phyloP scores from a whole-genome alignment of 2,888 invertebrate genomes.

The Trichopria drosophilae region DNA sequence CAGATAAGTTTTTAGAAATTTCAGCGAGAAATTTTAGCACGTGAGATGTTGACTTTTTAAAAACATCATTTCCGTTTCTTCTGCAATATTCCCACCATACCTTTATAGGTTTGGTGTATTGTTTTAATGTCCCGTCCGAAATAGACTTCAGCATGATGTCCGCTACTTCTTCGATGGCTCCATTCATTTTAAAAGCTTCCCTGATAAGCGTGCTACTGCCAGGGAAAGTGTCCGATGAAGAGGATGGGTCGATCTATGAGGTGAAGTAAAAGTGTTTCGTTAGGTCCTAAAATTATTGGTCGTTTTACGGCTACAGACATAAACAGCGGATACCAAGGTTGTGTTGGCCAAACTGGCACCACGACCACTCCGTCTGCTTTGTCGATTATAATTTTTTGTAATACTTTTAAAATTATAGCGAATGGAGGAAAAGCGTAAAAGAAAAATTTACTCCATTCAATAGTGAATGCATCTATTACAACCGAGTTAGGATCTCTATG shows the following conservation, averaged over 20 bases:
- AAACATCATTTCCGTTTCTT: not conserved
- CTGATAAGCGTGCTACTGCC: conserved; percentile 38
- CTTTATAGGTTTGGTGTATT: conserved; percentile 16
- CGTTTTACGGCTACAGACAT: conserved; percentile 3
- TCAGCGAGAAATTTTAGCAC: not conserved
- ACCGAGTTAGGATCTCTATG: conserved; percentile 36
- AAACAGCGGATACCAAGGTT: conserved; percentile 44
- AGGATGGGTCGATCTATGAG: conserved; percentile 39
- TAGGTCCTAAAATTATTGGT: conserved; percentile 25
- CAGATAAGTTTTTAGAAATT: not conserved
- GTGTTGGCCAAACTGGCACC: conserved; percentile 42
- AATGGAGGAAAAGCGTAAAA: conserved; percentile 41
- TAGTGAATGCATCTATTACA: conserved; percentile 40
- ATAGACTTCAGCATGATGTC: conserved; percentile 11
- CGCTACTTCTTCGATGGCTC: conserved; percentile 22
- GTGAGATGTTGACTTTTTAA: not conserved
- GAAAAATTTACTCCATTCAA: conserved; percentile 29
- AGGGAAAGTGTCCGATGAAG: conserved; percentile 22
- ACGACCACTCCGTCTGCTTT: conserved; percentile 42
- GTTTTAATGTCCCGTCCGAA: not conserved
- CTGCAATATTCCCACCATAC: conserved; percentile 22
- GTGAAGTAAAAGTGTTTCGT: conserved; percentile 34
- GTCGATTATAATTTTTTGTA: conserved; percentile 37
- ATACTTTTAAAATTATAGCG: too few relatives aligned
- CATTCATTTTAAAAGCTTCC: conserved; percentile 29